Percentiles rank a stretch among this genome's conserved stretches.
phyloP scores from a whole-genome alignment of 2,797 vertebrate genomes.

The Austrolebias charrua region DNA sequence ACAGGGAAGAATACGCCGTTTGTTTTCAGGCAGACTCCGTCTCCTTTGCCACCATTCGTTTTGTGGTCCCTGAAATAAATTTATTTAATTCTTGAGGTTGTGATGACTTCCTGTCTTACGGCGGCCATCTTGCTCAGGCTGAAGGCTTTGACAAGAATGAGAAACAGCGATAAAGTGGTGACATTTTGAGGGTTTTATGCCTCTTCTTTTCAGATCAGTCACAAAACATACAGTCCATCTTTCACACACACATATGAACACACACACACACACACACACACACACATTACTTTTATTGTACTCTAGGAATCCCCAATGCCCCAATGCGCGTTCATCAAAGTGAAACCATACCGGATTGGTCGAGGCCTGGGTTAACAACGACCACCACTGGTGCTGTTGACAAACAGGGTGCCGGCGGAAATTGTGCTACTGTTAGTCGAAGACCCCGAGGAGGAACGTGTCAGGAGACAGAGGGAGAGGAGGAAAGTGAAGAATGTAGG shows the following conservation, averaged over 20 bases:
- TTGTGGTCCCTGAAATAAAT: neutral
- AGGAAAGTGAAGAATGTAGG: too few species aligned
- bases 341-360: too few species aligned
- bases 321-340: too few species aligned
- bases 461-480: too few species aligned
- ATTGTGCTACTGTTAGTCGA: too few species aligned
- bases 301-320: too few species aligned
- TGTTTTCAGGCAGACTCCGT: neutral
- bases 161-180: neutral
- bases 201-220: neutral
- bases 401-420: too few species aligned
- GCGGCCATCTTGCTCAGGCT: conserved; percentile 15
- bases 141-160: conserved; percentile 26
- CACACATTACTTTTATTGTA: too few species aligned
- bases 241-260: neutral
- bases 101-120: conserved; percentile 20
- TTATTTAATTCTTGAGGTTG: too few species aligned
- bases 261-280: conserved; percentile 16
- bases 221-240: conserved; percentile 5
- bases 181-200: neutral
- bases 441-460: too few species aligned
- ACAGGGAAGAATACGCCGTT: neutral
- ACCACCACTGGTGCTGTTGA: too few species aligned
- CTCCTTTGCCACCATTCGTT: neutral
- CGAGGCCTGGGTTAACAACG: too few species aligned